phyloP scores from a whole-genome alignment of 2,888 invertebrate genomes.

The Dione juno region DNA sequence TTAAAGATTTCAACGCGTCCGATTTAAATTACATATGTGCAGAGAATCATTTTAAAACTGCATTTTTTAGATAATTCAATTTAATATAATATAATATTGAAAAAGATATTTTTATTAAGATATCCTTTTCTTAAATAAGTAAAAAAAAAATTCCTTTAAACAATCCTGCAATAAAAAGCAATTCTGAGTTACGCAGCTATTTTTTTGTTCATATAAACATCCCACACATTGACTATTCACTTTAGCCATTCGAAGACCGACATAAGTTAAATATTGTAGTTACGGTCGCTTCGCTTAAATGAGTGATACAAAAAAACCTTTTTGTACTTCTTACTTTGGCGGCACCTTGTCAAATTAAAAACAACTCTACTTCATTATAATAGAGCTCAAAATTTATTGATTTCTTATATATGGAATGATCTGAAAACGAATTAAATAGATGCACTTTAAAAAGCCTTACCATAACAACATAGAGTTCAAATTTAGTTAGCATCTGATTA shows the following conservation, averaged over 20 bases:
- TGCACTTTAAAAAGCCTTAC: background rate
- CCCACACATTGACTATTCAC: conserved; percentile 9
- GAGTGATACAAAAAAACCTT: conserved; percentile 15
- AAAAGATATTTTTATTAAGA: too few relatives aligned
- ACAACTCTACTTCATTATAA: background rate
- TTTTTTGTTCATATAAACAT: background rate
- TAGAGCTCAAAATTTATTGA: background rate
- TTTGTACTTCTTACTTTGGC: conserved; percentile 19
- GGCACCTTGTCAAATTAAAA: background rate
- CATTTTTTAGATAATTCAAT: too few relatives aligned
- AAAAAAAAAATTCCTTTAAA: too few relatives aligned
- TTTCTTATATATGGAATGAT: background rate
- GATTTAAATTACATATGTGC: too few relatives aligned
- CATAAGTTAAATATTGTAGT: conserved; percentile 24
- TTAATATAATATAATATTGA: too few relatives aligned
- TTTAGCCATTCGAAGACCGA: background rate
- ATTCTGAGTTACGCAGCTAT: too few relatives aligned
- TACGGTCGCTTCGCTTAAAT: conserved; percentile 24
- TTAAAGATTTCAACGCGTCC: too few relatives aligned
- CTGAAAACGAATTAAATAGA: background rate
- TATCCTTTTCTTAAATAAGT: too few relatives aligned
- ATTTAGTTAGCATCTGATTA: background rate
- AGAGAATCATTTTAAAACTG: too few relatives aligned
- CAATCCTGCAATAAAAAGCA: too few relatives aligned
- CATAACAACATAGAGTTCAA: background rate